A percentile compares a stretch with the other conserved stretches of the same genome.
Evolutionary conservation across 2,113 vertebrate species (phyloP).

Genomic region (Struthidea cinerea): DNA sequence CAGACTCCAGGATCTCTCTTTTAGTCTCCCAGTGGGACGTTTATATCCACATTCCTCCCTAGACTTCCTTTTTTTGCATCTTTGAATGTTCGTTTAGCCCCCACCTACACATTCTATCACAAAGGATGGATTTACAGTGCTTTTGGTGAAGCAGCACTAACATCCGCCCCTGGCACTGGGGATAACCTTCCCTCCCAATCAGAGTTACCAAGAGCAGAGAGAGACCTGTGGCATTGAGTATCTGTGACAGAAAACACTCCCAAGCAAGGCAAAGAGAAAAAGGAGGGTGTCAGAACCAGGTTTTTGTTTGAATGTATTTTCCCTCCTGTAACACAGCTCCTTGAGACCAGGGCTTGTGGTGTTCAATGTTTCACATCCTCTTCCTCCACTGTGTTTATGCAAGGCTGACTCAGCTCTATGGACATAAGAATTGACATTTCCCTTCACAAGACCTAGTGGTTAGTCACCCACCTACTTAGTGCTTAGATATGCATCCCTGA

Average conservation of each 20-base stretch:
- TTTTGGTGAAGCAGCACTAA: neutral
- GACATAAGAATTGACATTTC: neutral
- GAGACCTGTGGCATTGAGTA: neutral
- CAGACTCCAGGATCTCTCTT: neutral
- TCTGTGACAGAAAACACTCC: neutral
- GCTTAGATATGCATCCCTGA: neutral
- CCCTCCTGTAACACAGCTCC: neutral
- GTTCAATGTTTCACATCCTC: accelerated
- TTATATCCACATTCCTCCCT: neutral
- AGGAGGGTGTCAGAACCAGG: neutral
- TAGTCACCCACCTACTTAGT: neutral
- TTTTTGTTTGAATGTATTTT: neutral
- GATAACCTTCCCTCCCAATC: neutral
- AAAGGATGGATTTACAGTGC: neutral
- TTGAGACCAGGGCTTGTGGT: neutral
- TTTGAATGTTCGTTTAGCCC: neutral
- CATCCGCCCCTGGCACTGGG: neutral
- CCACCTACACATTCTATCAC: neutral
- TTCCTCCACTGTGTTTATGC: neutral
- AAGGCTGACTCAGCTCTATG: neutral
- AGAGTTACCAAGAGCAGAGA: neutral
- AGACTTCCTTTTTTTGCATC: neutral
- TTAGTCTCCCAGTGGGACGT: neutral
- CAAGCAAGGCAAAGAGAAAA: neutral
- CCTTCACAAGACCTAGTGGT: neutral